phyloP scores from a whole-genome alignment of 2,888 invertebrate genomes.

The Patella ulyssiponensis region DNA sequence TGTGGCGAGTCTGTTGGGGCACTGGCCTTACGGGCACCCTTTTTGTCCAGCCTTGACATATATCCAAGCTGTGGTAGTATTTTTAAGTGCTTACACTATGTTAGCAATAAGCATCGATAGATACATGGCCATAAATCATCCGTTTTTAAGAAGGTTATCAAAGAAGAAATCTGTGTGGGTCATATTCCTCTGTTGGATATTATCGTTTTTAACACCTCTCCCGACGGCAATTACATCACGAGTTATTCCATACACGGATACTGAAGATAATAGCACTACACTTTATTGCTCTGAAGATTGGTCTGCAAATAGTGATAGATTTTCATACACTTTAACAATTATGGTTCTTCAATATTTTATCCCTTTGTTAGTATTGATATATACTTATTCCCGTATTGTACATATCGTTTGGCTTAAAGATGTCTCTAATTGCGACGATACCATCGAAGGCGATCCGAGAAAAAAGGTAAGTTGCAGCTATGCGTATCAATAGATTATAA shows the following conservation, averaged over 20 bases:
- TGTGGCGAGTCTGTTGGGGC: conserved; percentile 82
- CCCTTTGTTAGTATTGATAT: conserved; percentile 84
- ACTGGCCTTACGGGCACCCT: conserved; percentile 90
- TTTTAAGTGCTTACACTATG: conserved; percentile 89
- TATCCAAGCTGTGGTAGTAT: conserved; percentile 76
- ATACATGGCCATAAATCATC: conserved; percentile 92
- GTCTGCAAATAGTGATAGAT: conserved; percentile 33
- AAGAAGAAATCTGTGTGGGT: conserved; percentile 80
- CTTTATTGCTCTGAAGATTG: conserved; percentile 38
- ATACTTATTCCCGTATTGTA: conserved; percentile 88
- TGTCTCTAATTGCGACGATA: conserved; percentile 84
- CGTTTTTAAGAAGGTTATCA: conserved; percentile 84
- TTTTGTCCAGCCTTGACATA: conserved; percentile 88
- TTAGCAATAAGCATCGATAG: conserved; percentile 92
- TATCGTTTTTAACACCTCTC: conserved; percentile 85
- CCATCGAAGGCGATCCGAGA: conserved; percentile 24
- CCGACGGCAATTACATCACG: conserved; percentile 84
- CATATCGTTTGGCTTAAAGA: conserved; percentile 89
- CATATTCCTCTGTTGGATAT: conserved; percentile 82
- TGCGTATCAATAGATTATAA: too few relatives aligned
- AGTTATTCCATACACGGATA: conserved; percentile 30
- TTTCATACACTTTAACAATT: conserved; percentile 81
- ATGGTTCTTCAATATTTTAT: conserved; percentile 87
- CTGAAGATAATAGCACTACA: conserved; percentile 27
- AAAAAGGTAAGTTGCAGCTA: conserved; percentile 23